Evolutionary conservation across 2,888 invertebrate genomes (phyloP).

Genomic region (Beris chalybata): DNA sequence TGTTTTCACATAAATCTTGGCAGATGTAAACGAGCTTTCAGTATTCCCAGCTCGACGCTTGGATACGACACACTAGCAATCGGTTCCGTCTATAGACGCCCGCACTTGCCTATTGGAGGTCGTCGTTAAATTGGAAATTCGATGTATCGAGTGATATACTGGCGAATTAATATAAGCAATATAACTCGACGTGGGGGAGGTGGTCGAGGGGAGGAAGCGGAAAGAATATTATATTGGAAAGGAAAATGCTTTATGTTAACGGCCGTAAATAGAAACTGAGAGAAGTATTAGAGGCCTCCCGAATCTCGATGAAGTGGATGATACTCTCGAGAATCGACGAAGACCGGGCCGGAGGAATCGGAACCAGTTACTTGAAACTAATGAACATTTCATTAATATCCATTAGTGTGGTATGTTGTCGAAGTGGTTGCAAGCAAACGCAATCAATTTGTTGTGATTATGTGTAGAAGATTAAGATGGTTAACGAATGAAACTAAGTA

Average conservation of each 20-base stretch:
- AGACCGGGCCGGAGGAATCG: no score
- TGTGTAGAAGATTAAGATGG: no score
- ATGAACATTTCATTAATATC: no score
- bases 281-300: no score
- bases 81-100: not conserved
- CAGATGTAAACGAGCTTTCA: constrained; percentile 33
- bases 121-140: constrained; percentile 31
- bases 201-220: not conserved
- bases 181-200: not conserved
- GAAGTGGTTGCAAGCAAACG: no score
- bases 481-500: no score
- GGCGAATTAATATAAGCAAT: constrained; percentile 25
- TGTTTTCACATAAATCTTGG: constrained; percentile 25
- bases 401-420: no score
- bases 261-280: not conserved
- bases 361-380: no score
- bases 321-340: no score
- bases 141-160: constrained; percentile 29
- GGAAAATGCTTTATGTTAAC: constrained; percentile 26
- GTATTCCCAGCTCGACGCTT: constrained; percentile 6
- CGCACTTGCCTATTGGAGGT: not conserved
- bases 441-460: no score
- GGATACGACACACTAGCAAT: not conserved
- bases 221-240: constrained; percentile 20
- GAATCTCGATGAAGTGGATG: no score